A percentile compares a stretch with the other conserved stretches of the same genome.
These are phyloP conservation scores for Gastrophysa polygoni DNA, from an alignment of 2,888 invertebrate genomes.

Conservation along the genomic window DNA sequence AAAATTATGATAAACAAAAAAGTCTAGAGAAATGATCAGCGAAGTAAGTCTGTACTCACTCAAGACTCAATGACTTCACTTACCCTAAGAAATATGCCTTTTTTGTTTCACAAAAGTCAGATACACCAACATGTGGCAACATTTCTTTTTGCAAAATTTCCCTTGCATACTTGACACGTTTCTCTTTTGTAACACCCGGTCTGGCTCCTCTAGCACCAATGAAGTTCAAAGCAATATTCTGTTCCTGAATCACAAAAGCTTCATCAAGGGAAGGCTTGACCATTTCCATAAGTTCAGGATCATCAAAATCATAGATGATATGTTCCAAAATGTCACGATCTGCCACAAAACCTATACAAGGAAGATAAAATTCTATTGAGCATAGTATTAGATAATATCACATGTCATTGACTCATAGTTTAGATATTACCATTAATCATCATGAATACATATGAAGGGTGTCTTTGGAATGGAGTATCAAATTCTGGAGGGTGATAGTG, in stretches of 20 bases:
- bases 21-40: too few species aligned
- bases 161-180: slow-evolving; percentile 97
- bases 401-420: too few species aligned
- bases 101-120: slow-evolving; percentile 99
- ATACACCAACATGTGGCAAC: slow-evolving; percentile 99
- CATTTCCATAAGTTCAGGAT: slow-evolving; percentile 99
- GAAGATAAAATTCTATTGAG: not conserved
- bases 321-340: slow-evolving; percentile 99
- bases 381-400: too few species aligned
- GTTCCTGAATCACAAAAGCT: slow-evolving; percentile 99
- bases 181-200: slow-evolving; percentile 98
- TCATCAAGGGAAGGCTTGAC: slow-evolving; percentile 98
- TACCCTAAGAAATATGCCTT: slow-evolving; percentile 96
- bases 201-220: slow-evolving; percentile 97
- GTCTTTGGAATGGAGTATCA: too few species aligned
- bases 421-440: too few species aligned
- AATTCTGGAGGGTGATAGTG: too few species aligned
- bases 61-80: slow-evolving; percentile 23
- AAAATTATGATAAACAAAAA: too few species aligned
- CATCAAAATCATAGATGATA: slow-evolving; percentile 99
- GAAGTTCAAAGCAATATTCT: slow-evolving; percentile 97
- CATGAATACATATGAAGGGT: too few species aligned
- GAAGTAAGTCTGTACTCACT: not conserved
- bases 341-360: slow-evolving; percentile 84
- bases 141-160: slow-evolving; percentile 99